Conservation (phyloP, 2,113 vertebrate species). For the Clarias magur region DNA sequence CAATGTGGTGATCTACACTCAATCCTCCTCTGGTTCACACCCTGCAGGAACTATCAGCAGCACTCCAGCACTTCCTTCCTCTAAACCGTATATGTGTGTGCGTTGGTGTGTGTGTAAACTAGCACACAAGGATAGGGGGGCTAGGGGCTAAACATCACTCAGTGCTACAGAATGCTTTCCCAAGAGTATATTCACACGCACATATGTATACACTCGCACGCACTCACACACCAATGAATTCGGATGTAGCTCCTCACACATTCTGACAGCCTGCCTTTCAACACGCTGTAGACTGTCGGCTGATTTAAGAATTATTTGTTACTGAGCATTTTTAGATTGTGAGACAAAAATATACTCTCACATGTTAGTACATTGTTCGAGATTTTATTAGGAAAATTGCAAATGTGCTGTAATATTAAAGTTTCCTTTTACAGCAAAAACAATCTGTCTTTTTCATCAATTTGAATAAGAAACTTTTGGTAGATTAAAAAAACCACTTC, state of each 20-base stretch:
- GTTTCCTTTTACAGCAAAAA: neutral
- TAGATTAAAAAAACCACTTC: neutral
- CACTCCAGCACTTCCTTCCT: constrained; percentile 55
- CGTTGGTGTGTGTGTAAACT: constrained; percentile 36
- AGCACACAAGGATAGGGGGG: constrained; percentile 11
- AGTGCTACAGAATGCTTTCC: constrained; percentile 20
- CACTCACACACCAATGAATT: neutral
- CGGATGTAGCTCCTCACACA: neutral
- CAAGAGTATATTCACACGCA: constrained; percentile 19
- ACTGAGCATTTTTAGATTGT: neutral
- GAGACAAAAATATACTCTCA: neutral
- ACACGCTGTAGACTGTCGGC: neutral
- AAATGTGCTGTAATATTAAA: neutral
- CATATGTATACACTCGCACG: constrained; percentile 18
- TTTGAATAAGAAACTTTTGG: neutral
- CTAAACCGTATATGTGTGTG: constrained; percentile 32
- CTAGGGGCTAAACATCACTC: constrained; percentile 29
- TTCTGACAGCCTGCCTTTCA: neutral
- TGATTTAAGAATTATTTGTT: neutral
- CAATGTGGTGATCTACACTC: constrained; percentile 44
- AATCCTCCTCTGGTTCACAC: constrained; percentile 38
- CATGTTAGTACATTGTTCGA: neutral
- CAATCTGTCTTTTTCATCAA: neutral
- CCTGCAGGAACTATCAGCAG: constrained; percentile 51
- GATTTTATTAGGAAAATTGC: neutral